These are phyloP conservation scores for Thereva nobilitata DNA, from an alignment of 2,888 invertebrate species.

Conservation along the genomic window DNA sequence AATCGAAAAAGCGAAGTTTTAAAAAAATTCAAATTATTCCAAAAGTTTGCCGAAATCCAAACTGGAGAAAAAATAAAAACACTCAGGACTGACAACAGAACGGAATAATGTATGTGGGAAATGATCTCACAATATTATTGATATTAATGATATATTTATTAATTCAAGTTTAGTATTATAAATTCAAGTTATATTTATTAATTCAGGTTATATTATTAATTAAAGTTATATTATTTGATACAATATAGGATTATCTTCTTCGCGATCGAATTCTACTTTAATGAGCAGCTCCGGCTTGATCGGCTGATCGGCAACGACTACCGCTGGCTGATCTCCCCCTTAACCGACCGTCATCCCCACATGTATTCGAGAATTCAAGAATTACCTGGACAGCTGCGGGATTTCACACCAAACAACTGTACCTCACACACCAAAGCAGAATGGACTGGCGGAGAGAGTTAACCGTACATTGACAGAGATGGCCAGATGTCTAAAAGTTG, in stretches of 20 bases:
- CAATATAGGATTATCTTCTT: too few relatives aligned
- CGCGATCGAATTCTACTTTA: too few relatives aligned
- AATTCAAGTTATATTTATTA: too few relatives aligned
- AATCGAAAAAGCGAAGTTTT: constrained; percentile 35
- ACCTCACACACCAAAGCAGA: constrained; percentile 43
- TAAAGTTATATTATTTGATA: too few relatives aligned
- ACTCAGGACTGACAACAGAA: constrained; percentile 39
- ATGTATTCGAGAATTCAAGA: constrained; percentile 39
- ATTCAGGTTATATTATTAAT: too few relatives aligned
- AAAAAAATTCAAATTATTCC: constrained; percentile 37
- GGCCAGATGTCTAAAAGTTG: constrained; percentile 41
- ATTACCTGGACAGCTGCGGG: constrained; percentile 35
- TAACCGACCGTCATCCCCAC: too few relatives aligned
- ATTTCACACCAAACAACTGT: constrained; percentile 41
- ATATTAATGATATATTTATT: too few relatives aligned
- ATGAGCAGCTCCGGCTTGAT: too few relatives aligned
- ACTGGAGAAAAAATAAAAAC: constrained; percentile 35
- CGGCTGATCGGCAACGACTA: too few relatives aligned
- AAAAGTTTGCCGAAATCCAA: constrained; percentile 33
- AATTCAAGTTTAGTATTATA: too few relatives aligned
- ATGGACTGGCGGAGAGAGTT: constrained; percentile 43
- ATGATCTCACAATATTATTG: too few relatives aligned
- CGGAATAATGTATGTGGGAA: constrained; percentile 36
- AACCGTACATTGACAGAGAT: constrained; percentile 41
- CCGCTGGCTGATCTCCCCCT: too few relatives aligned